A percentile compares a stretch with the other conserved stretches of the same genome.
phyloP scores from a whole-genome alignment of 2,113 vertebrate species.

The Syrmaticus mikado region DNA sequence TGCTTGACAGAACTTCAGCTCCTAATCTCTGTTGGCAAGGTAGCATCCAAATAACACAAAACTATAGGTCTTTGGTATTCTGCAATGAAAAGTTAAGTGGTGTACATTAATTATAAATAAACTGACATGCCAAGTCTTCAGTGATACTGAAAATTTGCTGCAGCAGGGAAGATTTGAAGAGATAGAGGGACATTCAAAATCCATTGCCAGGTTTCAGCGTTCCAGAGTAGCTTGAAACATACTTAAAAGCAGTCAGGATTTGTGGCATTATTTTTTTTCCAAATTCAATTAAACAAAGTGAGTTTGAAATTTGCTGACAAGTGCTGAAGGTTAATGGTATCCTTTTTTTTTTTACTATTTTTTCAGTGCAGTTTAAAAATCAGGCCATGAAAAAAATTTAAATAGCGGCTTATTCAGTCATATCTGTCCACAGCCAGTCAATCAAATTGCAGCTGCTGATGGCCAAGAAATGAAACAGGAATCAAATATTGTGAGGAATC shows the following conservation, averaged over 20 bases:
- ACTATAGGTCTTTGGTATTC: neutral
- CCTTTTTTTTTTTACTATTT: neutral
- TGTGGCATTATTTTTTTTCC: slow-evolving; percentile 12
- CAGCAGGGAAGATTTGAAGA: neutral
- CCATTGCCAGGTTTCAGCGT: neutral
- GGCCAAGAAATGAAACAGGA: neutral
- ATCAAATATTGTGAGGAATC: neutral
- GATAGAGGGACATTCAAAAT: neutral
- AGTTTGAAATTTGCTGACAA: slow-evolving; percentile 25
- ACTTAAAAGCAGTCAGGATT: neutral
- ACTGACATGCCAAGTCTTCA: neutral
- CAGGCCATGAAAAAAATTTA: neutral
- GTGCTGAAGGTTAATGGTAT: neutral
- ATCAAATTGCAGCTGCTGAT: slow-evolving; percentile 26
- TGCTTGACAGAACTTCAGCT: neutral
- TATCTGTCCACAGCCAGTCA: neutral
- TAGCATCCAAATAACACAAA: neutral
- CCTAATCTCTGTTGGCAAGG: slow-evolving; percentile 10
- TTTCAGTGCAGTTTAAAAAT: neutral
- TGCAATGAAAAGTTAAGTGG: slow-evolving; percentile 16
- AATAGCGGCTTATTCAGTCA: neutral
- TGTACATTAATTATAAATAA: slow-evolving; percentile 48
- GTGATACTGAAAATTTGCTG: neutral
- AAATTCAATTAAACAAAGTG: neutral
- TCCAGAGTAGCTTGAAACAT: neutral